Percentiles rank a stretch among this genome's conserved stretches.
Evolutionary conservation across 2,888 invertebrate genomes (phyloP).

Genomic region (Tubulanus polymorphus): DNA sequence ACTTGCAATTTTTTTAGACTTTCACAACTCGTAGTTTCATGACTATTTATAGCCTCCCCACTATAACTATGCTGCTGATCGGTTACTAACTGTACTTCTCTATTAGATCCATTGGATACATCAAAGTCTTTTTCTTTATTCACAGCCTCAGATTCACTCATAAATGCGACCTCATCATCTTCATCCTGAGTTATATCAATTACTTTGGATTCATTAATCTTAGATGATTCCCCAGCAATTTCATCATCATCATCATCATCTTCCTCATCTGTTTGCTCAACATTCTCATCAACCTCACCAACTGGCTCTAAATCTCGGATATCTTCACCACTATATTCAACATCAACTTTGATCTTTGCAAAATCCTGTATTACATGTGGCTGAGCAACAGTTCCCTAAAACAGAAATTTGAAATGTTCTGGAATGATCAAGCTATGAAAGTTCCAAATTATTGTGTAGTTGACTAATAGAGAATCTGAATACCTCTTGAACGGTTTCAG

Average conservation of each 20-base stretch:
- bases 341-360: conserved; percentile 47
- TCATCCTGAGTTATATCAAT: conserved; percentile 7
- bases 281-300: conserved; percentile 17
- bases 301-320: conserved; percentile 33
- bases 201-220: not conserved
- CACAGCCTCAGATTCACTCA: conserved; percentile 13
- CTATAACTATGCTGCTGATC: not conserved
- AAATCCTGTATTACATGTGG: conserved; percentile 49
- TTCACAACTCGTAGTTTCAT: too few relatives aligned
- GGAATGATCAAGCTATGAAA: too few relatives aligned
- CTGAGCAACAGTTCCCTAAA: conserved; percentile 9
- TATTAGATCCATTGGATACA: conserved; percentile 1
- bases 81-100: conserved; percentile 6
- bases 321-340: conserved; percentile 51
- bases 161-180: conserved; percentile 14
- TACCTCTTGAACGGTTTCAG: too few relatives aligned
- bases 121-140: not conserved
- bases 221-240: not conserved
- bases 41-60: too few relatives aligned
- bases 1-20: too few relatives aligned
- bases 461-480: too few relatives aligned
- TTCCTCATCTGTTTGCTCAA: conserved; percentile 17
- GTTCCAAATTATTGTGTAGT: too few relatives aligned
- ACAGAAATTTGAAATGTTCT: not conserved
- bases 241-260: conserved; percentile 3